Base-by-base conservation (phyloP, 2,797 vertebrate genomes). In the Neoniphon sammara region DNA sequence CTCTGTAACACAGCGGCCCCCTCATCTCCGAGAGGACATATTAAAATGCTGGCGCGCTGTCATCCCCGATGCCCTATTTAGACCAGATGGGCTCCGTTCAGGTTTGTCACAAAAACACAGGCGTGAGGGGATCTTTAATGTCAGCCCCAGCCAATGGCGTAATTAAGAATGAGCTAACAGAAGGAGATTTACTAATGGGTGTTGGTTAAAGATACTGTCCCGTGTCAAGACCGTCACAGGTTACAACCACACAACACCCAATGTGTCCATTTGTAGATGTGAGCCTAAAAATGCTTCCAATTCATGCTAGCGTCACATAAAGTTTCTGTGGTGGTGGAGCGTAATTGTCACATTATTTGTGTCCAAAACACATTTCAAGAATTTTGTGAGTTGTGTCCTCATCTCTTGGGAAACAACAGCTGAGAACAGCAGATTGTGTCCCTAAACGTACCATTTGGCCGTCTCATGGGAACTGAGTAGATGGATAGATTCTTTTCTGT, bases 21-120 rank as follows among this genome's bases (percentile, higher is more conserved):
- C 42, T 75, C 69, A 47, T 87, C 78, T 81, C 67, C 4, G 46
- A 63, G 63, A 85, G 73, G 70, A 75, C 80, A 80, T 79, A 81
- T 90, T 89, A 89, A 87, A 77, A 89, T 80, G 80, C 78, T 65
- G 75, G 64, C 60, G 7, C n/a, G 15, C 76, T 81, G 77, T 90
- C 85, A 81, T 82, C 83, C 75, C 83, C 44, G 21, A 73, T 85
- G 79, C 50, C 78, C 84, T 89, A 91, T 86, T 92, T 91, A 88
- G 63, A 81, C 81, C 89, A 90, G 91, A 93, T 88, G 90, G 81
- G 80, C 81, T 79, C 84, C 83, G 79, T 91, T 91, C 90, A 88
- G 80, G 66, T 83, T 75, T 75, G 55, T 83, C 77, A 82, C 82
- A 73, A 62, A 90, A 84, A 91, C 61, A 67, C 70, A 73, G 75